phyloP scores from a whole-genome alignment of 2,888 invertebrate genomes.

The Agrotis exclamationis region DNA sequence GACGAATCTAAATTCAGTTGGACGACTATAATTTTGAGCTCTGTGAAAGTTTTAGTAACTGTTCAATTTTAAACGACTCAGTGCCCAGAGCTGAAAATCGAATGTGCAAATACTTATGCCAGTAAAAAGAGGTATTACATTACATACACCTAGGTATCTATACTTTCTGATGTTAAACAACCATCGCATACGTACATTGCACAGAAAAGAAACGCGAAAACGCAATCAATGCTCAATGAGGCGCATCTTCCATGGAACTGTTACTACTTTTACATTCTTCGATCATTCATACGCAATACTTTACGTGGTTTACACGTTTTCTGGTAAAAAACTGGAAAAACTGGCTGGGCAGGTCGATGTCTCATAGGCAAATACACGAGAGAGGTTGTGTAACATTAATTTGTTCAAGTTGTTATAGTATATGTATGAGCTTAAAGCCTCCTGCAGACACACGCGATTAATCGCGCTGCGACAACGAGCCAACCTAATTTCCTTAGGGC shows the following conservation, averaged over 20 bases:
- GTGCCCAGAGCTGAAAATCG: no score
- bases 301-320: slow-evolving; percentile 38
- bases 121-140: no score
- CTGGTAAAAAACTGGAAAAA: slow-evolving; percentile 25
- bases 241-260: slow-evolving; percentile 52
- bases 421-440: no score
- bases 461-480: no score
- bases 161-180: background rate
- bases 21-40: no score
- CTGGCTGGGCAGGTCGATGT: background rate
- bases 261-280: slow-evolving; percentile 60
- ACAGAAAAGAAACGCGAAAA: slow-evolving; percentile 19
- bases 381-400: slow-evolving; percentile 23
- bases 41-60: no score
- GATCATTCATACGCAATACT: slow-evolving; percentile 39
- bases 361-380: background rate
- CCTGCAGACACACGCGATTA: no score
- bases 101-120: no score
- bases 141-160: no score
- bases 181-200: background rate
- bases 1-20: no score
- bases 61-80: no score
- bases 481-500: no score
- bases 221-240: slow-evolving; percentile 25
- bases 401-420: background rate